These are phyloP conservation scores for Latrodectus hesperus DNA, from an alignment of 2,888 invertebrate genomes.

Conservation along the genomic window DNA sequence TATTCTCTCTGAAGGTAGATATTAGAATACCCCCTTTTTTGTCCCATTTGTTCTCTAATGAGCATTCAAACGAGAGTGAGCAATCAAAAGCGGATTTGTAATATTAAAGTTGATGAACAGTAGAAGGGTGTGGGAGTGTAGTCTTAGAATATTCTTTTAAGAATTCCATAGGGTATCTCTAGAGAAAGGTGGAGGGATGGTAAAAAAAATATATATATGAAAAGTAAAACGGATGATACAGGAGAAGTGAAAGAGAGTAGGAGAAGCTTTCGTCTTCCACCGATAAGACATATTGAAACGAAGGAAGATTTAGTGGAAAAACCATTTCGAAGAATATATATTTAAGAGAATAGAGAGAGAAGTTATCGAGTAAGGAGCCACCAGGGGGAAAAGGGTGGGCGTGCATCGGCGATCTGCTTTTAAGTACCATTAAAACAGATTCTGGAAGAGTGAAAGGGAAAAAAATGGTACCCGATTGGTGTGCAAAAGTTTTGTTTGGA, in stretches of 20 bases:
- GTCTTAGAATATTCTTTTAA: slow-evolving; percentile 13
- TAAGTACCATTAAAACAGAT: slow-evolving; percentile 68
- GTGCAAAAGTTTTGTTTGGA: slow-evolving; percentile 52
- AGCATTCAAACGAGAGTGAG: slow-evolving; percentile 24
- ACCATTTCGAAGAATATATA: slow-evolving; percentile 48
- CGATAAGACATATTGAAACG: slow-evolving; percentile 69
- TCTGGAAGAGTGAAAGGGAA: slow-evolving; percentile 31
- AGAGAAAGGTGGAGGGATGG: not conserved
- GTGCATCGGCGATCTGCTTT: slow-evolving; percentile 46
- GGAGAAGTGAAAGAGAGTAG: too few species aligned
- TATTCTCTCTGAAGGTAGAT: not conserved
- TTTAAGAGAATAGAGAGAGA: slow-evolving; percentile 43
- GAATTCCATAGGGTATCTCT: not conserved
- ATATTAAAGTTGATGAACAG: slow-evolving; percentile 8
- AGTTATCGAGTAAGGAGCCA: slow-evolving; percentile 57
- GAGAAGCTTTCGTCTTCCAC: not conserved
- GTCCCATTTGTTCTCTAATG: slow-evolving; percentile 24
- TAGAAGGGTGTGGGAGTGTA: not conserved
- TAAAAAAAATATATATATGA: slow-evolving; percentile 1
- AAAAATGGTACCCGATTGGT: slow-evolving; percentile 42
- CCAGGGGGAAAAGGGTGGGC: not conserved
- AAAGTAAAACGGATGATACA: not conserved
- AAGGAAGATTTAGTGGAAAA: slow-evolving; percentile 67
- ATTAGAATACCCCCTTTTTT: not conserved
- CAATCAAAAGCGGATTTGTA: slow-evolving; percentile 40